These are phyloP conservation scores for Limonius californicus DNA, from an alignment of 1,140 invertebrate species.

Conservation along the genomic window DNA sequence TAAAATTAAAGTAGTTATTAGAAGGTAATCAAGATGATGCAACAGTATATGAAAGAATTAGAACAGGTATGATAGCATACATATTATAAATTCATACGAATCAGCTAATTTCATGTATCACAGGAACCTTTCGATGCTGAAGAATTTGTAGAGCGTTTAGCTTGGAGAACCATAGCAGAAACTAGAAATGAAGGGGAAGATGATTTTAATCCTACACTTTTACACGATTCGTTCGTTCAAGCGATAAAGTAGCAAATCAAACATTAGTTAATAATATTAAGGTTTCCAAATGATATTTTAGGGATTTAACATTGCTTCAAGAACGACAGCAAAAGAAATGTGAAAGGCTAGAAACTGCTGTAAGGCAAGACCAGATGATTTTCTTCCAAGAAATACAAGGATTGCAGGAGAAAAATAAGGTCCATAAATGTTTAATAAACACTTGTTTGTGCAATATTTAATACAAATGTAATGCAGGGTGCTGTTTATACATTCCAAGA, in stretches of 20 bases:
- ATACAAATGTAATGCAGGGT: too few relatives aligned
- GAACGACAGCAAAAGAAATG: slow-evolving; percentile 85
- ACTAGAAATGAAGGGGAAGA: slow-evolving; percentile 62
- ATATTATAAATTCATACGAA: too few relatives aligned
- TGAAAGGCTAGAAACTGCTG: slow-evolving; percentile 74
- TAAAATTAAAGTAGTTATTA: too few relatives aligned
- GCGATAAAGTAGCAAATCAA: slow-evolving; percentile 78
- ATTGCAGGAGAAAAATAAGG: slow-evolving; percentile 85
- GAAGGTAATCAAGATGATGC: slow-evolving; percentile 77
- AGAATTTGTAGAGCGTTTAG: slow-evolving; percentile 95
- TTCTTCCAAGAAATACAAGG: slow-evolving; percentile 78
- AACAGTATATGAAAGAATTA: slow-evolving; percentile 78
- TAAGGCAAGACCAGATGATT: slow-evolving; percentile 82
- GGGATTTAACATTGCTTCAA: slow-evolving; percentile 72
- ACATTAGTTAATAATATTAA: too few relatives aligned
- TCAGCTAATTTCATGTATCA: too few relatives aligned
- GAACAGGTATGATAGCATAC: slow-evolving; percentile 67
- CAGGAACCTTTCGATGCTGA: slow-evolving; percentile 95
- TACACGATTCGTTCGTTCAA: slow-evolving; percentile 89
- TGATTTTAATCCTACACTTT: slow-evolving; percentile 69
- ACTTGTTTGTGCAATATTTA: too few relatives aligned
- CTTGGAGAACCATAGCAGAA: slow-evolving; percentile 87
- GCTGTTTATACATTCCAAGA: slow-evolving; percentile 87
- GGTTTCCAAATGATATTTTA: slow-evolving; percentile 28
- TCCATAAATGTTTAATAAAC: slow-evolving; percentile 42